Conservation (phyloP, 2,797 vertebrate genomes). For the Premnoplex brunnescens region DNA sequence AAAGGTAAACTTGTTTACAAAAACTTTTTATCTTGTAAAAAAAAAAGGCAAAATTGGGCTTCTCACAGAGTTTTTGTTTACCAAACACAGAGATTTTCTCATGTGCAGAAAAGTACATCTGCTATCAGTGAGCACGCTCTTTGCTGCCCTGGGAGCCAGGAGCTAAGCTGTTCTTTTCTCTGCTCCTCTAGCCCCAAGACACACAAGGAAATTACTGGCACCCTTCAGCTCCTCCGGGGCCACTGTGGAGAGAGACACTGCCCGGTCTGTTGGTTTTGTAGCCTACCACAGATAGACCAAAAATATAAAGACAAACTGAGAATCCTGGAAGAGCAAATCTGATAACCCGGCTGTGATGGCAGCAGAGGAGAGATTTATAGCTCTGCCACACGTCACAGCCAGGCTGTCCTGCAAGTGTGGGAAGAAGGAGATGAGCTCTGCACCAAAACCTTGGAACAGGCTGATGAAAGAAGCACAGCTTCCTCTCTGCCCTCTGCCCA, state of each 20-base stretch:
- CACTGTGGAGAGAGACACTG: background rate
- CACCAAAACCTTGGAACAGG: background rate
- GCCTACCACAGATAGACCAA: background rate
- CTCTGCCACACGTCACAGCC: background rate
- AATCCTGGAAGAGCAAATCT: background rate
- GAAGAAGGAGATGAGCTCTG: background rate
- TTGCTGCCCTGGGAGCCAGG: background rate
- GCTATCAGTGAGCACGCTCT: background rate
- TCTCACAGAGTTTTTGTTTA: background rate
- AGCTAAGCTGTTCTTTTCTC: background rate
- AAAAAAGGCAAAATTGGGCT: background rate
- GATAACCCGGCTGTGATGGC: background rate
- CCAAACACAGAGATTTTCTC: background rate
- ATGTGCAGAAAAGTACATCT: background rate
- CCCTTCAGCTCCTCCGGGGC: background rate
- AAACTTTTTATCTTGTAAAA: background rate
- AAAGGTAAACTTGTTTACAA: background rate
- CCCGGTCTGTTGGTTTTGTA: background rate
- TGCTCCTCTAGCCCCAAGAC: background rate
- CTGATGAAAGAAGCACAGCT: background rate
- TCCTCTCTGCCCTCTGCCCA: background rate
- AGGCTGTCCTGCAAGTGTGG: rapidly evolving
- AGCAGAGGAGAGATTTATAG: background rate
- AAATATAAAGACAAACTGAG: background rate
- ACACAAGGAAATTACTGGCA: background rate